phyloP scores from a whole-genome alignment of 2,888 invertebrate genomes.

The Epiblema foenella region DNA sequence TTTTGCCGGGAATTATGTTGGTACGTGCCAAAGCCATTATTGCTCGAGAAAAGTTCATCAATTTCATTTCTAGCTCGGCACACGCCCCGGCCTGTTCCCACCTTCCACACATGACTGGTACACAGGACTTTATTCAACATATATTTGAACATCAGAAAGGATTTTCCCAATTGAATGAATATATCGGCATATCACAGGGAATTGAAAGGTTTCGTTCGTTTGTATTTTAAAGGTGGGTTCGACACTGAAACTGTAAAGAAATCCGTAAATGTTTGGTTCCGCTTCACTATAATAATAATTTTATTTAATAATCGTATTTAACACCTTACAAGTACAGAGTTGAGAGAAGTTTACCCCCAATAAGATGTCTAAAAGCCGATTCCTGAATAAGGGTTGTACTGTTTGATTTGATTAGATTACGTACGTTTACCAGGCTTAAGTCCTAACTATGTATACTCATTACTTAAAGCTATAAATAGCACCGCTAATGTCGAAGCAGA shows the following conservation, averaged over 20 bases:
- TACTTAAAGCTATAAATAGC: conserved; percentile 20
- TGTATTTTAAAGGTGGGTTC: conserved; percentile 10
- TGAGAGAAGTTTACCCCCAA: too few relatives aligned
- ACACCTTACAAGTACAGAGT: too few relatives aligned
- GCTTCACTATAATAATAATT: too few relatives aligned
- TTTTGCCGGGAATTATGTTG: conserved; percentile 83
- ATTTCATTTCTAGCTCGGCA: conserved; percentile 78
- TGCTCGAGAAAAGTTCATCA: conserved; percentile 85
- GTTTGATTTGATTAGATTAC: too few relatives aligned
- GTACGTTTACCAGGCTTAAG: neutral
- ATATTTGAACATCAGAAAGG: conserved; percentile 37
- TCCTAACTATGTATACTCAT: neutral
- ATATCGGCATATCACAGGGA: conserved; percentile 18
- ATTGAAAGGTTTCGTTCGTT: conserved; percentile 30
- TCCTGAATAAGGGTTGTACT: too few relatives aligned
- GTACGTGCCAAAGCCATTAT: conserved; percentile 86
- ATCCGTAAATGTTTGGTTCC: too few relatives aligned
- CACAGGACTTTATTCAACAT: conserved; percentile 34
- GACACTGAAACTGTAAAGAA: too few relatives aligned
- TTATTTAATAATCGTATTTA: too few relatives aligned
- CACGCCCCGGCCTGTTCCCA: conserved; percentile 49
- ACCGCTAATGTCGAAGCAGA: conserved; percentile 15
- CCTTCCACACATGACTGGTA: conserved; percentile 48
- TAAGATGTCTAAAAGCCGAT: too few relatives aligned
- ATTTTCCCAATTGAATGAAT: conserved; percentile 35